Percentiles rank a stretch among this genome's conserved stretches.
These are phyloP conservation scores for Cantharis rufa DNA, from an alignment of 2,888 invertebrate species.

Conservation along the genomic window DNA sequence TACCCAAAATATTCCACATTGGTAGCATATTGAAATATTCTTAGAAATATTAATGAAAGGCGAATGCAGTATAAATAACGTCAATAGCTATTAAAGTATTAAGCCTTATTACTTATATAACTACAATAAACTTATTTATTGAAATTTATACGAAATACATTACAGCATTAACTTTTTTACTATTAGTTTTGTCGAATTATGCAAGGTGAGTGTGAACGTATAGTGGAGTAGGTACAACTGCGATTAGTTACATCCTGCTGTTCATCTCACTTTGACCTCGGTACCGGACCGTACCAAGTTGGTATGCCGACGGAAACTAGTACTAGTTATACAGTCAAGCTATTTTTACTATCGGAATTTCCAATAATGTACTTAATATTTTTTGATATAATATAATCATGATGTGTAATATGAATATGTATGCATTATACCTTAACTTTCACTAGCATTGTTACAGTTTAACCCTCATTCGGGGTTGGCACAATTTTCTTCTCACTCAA, in stretches of 20 bases:
- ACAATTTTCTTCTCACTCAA: too few relatives aligned
- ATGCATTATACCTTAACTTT: background rate
- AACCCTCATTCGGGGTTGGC: background rate
- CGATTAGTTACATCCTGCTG: slow-evolving; percentile 6
- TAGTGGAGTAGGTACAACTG: background rate
- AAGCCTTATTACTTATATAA: background rate
- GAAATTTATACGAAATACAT: background rate
- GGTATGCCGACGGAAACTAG: background rate
- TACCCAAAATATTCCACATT: too few relatives aligned
- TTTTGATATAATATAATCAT: too few relatives aligned
- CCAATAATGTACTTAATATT: background rate
- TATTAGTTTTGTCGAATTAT: background rate
- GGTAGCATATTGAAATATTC: too few relatives aligned
- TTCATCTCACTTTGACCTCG: slow-evolving; percentile 7
- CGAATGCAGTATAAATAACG: too few relatives aligned
- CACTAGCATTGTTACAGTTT: background rate
- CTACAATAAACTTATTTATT: background rate
- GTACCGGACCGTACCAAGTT: slow-evolving; percentile 9
- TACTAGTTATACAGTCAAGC: background rate
- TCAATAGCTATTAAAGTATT: too few relatives aligned
- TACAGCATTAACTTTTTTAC: background rate
- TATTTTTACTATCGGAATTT: background rate
- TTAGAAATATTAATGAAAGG: too few relatives aligned
- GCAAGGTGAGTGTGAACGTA: slow-evolving; percentile 1
- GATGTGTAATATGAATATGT: background rate